These are phyloP conservation scores for Cataglyphis cursor DNA, from an alignment of 2,888 invertebrate species.

Conservation along the genomic window DNA sequence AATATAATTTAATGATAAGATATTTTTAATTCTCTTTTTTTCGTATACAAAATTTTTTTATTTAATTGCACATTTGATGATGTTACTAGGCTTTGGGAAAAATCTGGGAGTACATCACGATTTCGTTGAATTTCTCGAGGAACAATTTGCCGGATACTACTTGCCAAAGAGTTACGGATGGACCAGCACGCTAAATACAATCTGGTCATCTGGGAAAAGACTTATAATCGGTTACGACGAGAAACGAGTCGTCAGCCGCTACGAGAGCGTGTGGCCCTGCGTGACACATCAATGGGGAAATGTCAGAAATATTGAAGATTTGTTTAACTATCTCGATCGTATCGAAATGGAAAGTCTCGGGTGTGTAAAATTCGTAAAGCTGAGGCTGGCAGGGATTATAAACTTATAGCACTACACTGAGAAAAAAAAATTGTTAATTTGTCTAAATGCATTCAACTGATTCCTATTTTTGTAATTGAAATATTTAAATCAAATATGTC, in stretches of 20 bases:
- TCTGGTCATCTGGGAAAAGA: conserved; percentile 87
- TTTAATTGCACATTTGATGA: background rate
- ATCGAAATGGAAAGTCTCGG: conserved; percentile 69
- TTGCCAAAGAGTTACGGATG: conserved; percentile 86
- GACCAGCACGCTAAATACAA: conserved; percentile 86
- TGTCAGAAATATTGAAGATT: conserved; percentile 87
- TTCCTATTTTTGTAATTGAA: no score
- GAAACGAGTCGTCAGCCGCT: conserved; percentile 79
- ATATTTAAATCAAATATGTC: no score
- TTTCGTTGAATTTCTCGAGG: conserved; percentile 84
- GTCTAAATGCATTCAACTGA: no score
- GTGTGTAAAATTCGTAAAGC: conserved; percentile 44
- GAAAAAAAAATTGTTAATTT: no score
- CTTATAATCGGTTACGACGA: conserved; percentile 88
- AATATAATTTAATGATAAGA: background rate
- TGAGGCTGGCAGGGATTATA: background rate
- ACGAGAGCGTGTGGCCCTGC: conserved; percentile 87
- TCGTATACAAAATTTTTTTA: background rate
- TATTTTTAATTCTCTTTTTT: background rate
- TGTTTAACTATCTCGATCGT: conserved; percentile 87
- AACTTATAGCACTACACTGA: background rate
- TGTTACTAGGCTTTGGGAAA: conserved; percentile 85
- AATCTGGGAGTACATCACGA: conserved; percentile 81
- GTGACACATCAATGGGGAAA: conserved; percentile 91
- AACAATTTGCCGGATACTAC: conserved; percentile 83